Base-by-base conservation (phyloP, 2,888 invertebrate genomes). In the Endotricha flammealis region DNA sequence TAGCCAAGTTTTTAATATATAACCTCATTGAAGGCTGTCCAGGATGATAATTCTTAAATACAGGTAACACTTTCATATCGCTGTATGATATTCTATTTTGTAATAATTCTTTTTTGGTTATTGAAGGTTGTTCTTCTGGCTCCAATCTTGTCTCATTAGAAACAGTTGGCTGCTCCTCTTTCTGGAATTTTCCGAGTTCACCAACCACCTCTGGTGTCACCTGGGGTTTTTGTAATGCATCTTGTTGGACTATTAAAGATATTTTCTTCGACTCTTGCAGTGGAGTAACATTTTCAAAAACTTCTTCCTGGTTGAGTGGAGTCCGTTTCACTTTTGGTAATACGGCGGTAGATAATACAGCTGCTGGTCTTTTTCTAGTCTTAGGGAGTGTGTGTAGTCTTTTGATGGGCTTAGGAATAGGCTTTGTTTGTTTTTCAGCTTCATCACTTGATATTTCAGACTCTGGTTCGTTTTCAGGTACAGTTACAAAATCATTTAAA, bases 1-100 rank as follows among this genome's bases (percentile, higher is more conserved):
- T 97, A 0, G 93, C 89, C 32, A 97, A 88, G 83, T 98, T 98
- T 69, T 98, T 98, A 13, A 98, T 91, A 60, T 98, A 98, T n/a
- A 98, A 76, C 45, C 96, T 90, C 81, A 92, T 91, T 11, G 93
- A 93, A 3, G 93, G 92, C 35, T 91, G 90, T 0, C 97, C 97
- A 5, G 91, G 87, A 46, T 92, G 90, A 71, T 98, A 98, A 62
- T 95, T 95, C 68, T 93, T 95, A 63, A 94, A 97, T 11, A 96
- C 92, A 3, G 95, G 90, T 46, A 96, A 72, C 11, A 91, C 73
- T 59, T 90, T 89, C 73, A 94, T 90, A 66, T 95, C 93, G 61
- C 90, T 90, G 29, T 80, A 74, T 2, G 92, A 89, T 46, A 96
- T 88, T 64, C 91, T 90, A 50, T 94, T 93, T 20, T 85, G 77